phyloP scores from a whole-genome alignment of 2,797 vertebrate genomes.

The Darevskia nairensis region DNA sequence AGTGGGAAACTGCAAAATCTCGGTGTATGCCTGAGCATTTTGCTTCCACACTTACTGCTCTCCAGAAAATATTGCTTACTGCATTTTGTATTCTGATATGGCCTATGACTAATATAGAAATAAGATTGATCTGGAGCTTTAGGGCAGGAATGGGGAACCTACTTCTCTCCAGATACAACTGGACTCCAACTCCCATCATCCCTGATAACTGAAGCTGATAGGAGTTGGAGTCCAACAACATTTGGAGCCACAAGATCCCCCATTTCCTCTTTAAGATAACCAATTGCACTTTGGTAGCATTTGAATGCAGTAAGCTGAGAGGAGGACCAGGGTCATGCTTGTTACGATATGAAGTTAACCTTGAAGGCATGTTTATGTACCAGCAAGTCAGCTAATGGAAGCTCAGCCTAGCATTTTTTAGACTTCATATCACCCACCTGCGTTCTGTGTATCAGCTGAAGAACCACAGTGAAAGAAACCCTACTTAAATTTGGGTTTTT shows the following conservation, averaged over 20 bases:
- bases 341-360: neutral
- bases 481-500: neutral
- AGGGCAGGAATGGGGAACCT: neutral
- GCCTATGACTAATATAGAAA: neutral
- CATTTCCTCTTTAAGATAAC: no score
- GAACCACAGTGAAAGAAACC: neutral
- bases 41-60: neutral
- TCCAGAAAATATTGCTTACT: neutral
- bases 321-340: neutral
- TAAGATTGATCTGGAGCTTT: neutral
- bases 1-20: no score
- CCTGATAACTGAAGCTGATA: neutral
- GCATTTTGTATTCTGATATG: neutral
- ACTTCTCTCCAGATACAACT: neutral
- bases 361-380: neutral
- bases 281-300: neutral
- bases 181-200: neutral
- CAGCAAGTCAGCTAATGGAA: neutral
- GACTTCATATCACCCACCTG: neutral
- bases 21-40: no score
- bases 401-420: neutral
- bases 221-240: no score
- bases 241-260: no score
- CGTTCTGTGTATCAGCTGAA: neutral
- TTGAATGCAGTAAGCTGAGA: neutral